phyloP scores from a whole-genome alignment of 2,113 vertebrate genomes.

The Eclectus roratus region DNA sequence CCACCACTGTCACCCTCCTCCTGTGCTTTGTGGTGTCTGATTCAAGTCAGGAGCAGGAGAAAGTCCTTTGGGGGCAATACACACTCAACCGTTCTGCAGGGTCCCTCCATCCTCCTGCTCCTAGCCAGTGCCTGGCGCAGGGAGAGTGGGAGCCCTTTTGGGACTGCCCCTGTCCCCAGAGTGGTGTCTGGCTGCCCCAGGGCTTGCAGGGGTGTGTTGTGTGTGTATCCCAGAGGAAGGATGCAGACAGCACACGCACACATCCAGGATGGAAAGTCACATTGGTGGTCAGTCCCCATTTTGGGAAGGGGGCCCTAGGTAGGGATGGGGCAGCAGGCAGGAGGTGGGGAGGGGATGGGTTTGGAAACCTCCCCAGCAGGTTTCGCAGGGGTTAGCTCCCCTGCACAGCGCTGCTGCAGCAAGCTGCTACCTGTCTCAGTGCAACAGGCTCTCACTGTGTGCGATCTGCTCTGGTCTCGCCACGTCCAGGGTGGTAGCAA shows the following conservation, averaged over 20 bases:
- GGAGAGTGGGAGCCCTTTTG: not conserved
- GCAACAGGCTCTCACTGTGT: rapidly evolving
- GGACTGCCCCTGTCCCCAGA: not conserved
- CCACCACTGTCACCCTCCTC: not conserved
- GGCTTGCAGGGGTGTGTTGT: not conserved
- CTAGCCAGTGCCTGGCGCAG: rapidly evolving
- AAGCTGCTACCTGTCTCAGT: not conserved
- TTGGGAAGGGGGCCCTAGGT: not conserved
- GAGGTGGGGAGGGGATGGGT: not conserved
- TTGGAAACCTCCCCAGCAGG: not conserved
- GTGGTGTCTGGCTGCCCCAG: not conserved
- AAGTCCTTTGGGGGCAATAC: not conserved
- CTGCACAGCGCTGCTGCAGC: not conserved
- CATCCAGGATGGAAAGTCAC: not conserved
- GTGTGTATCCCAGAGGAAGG: not conserved
- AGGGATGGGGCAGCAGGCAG: not conserved
- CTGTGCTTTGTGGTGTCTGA: not conserved
- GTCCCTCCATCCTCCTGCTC: not conserved
- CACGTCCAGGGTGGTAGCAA: not conserved
- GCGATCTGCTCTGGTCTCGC: not conserved
- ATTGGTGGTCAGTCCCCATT: rapidly evolving
- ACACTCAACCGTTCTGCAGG: rapidly evolving
- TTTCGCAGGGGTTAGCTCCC: not conserved
- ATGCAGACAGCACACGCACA: rapidly evolving
- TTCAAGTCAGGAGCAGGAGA: not conserved